Percentiles rank a stretch among this genome's conserved stretches.
These are phyloP conservation scores for pig (Sus scrofa) DNA, from an alignment of 2,113 vertebrate species.

Conservation along the genomic window DNA sequence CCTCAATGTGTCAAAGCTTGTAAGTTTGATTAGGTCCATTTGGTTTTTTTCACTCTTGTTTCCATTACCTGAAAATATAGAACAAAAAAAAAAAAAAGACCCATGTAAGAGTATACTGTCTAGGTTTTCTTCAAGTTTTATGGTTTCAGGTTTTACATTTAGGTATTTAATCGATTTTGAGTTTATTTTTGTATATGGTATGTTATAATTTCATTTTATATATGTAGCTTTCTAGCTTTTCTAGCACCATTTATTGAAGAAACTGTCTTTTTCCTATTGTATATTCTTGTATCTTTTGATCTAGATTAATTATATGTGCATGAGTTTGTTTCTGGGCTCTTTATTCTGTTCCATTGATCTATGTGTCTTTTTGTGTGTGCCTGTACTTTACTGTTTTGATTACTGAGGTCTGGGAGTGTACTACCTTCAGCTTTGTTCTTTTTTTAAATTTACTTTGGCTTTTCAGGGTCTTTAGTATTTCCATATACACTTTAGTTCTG, in stretches of 20 bases:
- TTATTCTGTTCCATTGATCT: background rate
- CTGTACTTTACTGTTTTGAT: background rate
- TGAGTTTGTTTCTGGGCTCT: background rate
- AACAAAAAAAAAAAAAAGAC: too few species aligned
- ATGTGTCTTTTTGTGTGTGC: background rate
- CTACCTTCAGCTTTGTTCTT: background rate
- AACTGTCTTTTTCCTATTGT: background rate
- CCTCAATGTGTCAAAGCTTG: background rate
- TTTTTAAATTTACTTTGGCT: background rate
- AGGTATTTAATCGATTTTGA: background rate
- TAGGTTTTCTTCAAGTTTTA: background rate
- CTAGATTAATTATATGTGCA: background rate
- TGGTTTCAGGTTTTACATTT: background rate
- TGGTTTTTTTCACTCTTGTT: background rate
- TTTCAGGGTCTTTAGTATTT: background rate
- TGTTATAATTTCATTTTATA: background rate
- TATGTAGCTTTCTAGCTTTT: background rate
- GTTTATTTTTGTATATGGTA: background rate
- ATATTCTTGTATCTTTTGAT: background rate
- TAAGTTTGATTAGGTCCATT: background rate
- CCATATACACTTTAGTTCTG: background rate
- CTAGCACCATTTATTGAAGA: background rate
- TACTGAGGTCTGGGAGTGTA: background rate
- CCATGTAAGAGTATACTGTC: background rate
- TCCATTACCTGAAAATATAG: background rate